These are phyloP conservation scores for Ctenodactylus gundi DNA, from an alignment of 2,113 vertebrate species.

Conservation along the genomic window DNA sequence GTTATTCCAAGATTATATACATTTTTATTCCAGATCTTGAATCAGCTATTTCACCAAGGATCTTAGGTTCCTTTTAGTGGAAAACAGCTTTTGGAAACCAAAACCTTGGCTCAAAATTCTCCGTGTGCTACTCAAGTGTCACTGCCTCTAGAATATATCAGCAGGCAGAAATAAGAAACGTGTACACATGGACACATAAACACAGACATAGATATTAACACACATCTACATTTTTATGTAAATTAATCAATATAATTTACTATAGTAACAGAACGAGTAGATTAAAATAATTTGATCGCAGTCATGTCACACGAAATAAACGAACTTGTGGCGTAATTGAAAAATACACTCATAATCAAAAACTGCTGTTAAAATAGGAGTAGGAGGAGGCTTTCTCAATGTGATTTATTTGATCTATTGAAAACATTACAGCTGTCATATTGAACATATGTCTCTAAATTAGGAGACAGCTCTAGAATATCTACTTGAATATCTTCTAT, in stretches of 20 bases:
- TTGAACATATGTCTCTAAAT: not conserved
- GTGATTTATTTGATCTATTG: not conserved
- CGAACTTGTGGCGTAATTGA: not conserved
- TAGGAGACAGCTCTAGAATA: not conserved
- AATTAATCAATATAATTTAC: not conserved
- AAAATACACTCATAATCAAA: not conserved
- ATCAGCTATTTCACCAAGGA: not conserved
- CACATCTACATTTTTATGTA: not conserved
- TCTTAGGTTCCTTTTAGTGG: not conserved
- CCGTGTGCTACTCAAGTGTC: too few relatives aligned
- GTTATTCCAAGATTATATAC: not conserved
- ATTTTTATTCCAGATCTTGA: not conserved
- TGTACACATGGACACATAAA: too few relatives aligned
- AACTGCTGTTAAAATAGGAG: not conserved
- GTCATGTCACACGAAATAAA: not conserved
- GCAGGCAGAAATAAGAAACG: not conserved
- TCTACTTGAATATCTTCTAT: not conserved
- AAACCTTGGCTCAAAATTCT: not conserved
- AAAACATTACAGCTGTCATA: not conserved
- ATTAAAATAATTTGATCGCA: not conserved
- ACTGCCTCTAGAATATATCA: not conserved
- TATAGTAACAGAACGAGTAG: not conserved
- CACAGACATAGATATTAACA: too few relatives aligned
- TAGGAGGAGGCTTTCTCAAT: not conserved
- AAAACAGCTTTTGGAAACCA: not conserved